phyloP scores from a whole-genome alignment of 2,888 invertebrate genomes.

The Incurvaria masculella region DNA sequence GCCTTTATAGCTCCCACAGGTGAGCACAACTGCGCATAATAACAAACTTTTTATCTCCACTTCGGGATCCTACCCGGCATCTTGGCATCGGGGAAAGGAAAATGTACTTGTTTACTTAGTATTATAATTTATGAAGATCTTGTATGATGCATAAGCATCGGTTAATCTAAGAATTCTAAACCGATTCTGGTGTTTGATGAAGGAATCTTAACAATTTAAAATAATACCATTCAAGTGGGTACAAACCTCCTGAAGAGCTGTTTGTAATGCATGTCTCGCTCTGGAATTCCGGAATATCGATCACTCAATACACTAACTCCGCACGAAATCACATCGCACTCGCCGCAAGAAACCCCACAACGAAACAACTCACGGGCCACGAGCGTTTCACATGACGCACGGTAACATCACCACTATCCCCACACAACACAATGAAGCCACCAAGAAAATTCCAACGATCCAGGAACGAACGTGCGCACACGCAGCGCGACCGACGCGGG shows the following conservation, averaged over 20 bases:
- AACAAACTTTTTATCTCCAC: not conserved
- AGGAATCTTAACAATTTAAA: too few relatives aligned
- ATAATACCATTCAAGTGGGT: not conserved
- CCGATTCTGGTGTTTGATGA: too few relatives aligned
- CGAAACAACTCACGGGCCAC: not conserved
- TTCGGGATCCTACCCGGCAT: too few relatives aligned
- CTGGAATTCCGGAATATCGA: not conserved
- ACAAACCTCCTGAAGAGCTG: conserved; percentile 44
- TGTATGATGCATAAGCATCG: too few relatives aligned
- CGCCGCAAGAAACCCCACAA: conserved; percentile 19
- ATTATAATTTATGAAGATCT: too few relatives aligned
- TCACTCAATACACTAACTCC: not conserved
- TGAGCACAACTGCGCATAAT: not conserved
- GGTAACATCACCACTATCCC: not conserved
- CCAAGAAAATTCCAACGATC: not conserved
- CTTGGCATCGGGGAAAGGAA: too few relatives aligned
- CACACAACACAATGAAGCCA: not conserved
- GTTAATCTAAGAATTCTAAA: too few relatives aligned
- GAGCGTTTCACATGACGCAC: not conserved
- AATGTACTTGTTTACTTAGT: too few relatives aligned
- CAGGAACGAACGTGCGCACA: not conserved
- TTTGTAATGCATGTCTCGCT: conserved; percentile 46
- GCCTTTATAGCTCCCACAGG: not conserved
- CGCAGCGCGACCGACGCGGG: not conserved
- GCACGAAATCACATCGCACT: conserved; percentile 12